Conservation (phyloP, 1,140 invertebrate species). For the Bactericera cockerelli region DNA sequence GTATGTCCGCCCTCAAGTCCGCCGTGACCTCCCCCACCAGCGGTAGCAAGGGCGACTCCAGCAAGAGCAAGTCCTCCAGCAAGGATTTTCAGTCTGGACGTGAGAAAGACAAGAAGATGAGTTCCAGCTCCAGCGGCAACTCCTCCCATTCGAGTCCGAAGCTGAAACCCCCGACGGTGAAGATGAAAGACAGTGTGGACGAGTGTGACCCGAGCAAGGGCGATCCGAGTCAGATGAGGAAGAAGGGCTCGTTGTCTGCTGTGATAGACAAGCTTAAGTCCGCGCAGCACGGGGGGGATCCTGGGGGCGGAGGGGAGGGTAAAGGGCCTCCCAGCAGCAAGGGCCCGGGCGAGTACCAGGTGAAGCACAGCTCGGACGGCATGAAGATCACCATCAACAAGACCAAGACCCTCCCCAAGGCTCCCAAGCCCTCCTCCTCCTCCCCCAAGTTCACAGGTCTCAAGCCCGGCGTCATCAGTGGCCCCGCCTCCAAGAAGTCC, state of each 20-base stretch:
- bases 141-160: constrained; percentile 43
- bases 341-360: constrained; percentile 65
- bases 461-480: constrained; percentile 66
- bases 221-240: constrained; percentile 37
- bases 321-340: constrained; percentile 36
- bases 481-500: constrained; percentile 61
- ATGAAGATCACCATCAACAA: constrained; percentile 84
- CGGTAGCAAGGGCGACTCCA: constrained; percentile 30
- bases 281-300: constrained; percentile 40
- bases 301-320: constrained; percentile 21
- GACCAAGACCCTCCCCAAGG: constrained; percentile 42
- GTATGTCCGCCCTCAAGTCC: constrained; percentile 72
- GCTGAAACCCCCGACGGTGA: constrained; percentile 42
- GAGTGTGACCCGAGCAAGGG: constrained; percentile 9
- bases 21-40: constrained; percentile 45
- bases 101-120: constrained; percentile 26
- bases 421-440: constrained; percentile 31
- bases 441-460: constrained; percentile 52
- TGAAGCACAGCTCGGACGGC: constrained; percentile 66
- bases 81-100: constrained; percentile 33
- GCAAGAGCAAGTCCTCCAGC: constrained; percentile 27
- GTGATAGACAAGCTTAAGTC: constrained; percentile 74
- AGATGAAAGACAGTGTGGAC: constrained; percentile 34
- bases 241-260: constrained; percentile 63
- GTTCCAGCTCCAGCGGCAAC: constrained; percentile 28